Base-by-base conservation (phyloP, 2,888 invertebrate species). In the Eristalis tenax region DNA sequence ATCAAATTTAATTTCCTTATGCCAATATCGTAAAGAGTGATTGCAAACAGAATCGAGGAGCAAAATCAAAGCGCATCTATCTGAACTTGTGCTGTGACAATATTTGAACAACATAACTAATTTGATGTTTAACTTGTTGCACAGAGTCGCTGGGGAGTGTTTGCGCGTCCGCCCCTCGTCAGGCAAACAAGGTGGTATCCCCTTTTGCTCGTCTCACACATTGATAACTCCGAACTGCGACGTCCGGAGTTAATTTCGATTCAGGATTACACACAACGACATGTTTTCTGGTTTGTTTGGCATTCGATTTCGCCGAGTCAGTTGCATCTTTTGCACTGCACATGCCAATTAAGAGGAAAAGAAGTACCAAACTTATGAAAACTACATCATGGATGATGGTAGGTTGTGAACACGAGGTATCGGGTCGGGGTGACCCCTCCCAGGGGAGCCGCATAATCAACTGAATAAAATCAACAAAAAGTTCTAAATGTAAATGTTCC, bases 401-500 rank as follows among this genome's bases (percentile, higher is more conserved):
- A 11, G 10, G 35, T 35, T 35, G 10, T 35, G 35, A 35, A 40
- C 15, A 4, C 40, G 4, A 4, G 43, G 18, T 1, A 50, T 18
- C n/a, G 4, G 43, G 13, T 43, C 50, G 50, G 50, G 50, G n/a
- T 5, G 43, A 50, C 5, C 59, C 59, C 59, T 26, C 59, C 59
- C 13, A 15, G 13, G 6, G 4, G 59, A 50, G 50, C 18, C 59
- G 68, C 66, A 83, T 79, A 87, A 83, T 87, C 75, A 87, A 74
- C 40, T 50, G 75, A 87, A 79, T 76, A 79, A 83, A 78, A 79
- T 83, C 83, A 80, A 83, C 79, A 83, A 83, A 83, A 83, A 69
- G 71, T 80, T 76, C 69, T 76, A 83, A 87, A 87, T 87, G 83
- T 83, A 87, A 87, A 87, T 87, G 75, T 78, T 79, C 79, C 40